Evolutionary conservation across 2,888 invertebrate species (phyloP).

Genomic region (Microchrysa polita): DNA sequence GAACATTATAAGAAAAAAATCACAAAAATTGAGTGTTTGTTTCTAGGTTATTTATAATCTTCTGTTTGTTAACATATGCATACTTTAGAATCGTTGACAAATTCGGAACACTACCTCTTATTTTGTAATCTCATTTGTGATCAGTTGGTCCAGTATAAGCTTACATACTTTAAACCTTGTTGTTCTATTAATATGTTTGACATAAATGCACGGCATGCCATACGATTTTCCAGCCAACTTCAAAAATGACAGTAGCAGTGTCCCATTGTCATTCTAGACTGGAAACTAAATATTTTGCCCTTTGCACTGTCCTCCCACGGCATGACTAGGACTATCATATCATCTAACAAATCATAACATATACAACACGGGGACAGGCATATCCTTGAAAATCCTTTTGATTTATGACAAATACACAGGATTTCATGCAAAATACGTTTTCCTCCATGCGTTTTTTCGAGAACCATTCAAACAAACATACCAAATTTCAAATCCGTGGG

Average conservation of each 20-base stretch:
- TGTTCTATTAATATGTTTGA: constrained; percentile 30
- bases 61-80: too few relatives aligned
- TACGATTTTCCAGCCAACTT: constrained; percentile 4
- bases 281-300: constrained; percentile 48
- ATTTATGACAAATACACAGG: constrained; percentile 50
- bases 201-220: constrained; percentile 9
- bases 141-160: constrained; percentile 30
- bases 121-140: constrained; percentile 22
- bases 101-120: neutral
- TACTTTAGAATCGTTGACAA: too few relatives aligned
- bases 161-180: constrained; percentile 27
- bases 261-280: constrained; percentile 31
- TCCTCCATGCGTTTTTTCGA: constrained; percentile 27
- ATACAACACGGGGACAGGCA: constrained; percentile 48
- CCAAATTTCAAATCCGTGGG: constrained; percentile 21
- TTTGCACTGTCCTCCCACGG: constrained; percentile 11
- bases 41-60: too few relatives aligned
- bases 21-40: too few relatives aligned
- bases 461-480: constrained; percentile 13
- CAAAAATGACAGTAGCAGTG: constrained; percentile 8
- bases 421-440: constrained; percentile 40
- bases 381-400: constrained; percentile 50
- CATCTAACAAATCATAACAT: constrained; percentile 49
- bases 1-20: too few relatives aligned
- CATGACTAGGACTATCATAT: constrained; percentile 24